Base-by-base conservation (phyloP, 1,140 invertebrate genomes). In the Andricus grossulariae region DNA sequence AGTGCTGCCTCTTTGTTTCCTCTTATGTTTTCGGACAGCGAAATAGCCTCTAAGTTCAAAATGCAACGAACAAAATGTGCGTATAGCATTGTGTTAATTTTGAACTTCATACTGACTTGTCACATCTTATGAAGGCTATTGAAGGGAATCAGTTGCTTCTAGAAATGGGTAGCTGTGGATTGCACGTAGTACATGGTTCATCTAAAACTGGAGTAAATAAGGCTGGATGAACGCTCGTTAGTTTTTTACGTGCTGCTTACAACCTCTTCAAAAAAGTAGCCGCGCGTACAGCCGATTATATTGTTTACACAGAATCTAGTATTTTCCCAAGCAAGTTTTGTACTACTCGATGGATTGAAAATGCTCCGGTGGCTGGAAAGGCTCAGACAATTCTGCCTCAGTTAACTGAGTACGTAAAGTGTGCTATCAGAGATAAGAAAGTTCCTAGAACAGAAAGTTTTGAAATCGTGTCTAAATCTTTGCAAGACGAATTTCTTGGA, bases 271-370 rank as follows among this genome's bases (percentile, higher is more conserved):
- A 77, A 72, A 60, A 5, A 5, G 25, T 32, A 32, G 3, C 25
- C 25, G 5, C 25, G 25, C 25, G 25, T 32, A 32, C 3, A 71
- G 80, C 54, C 18, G 25, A 81, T 7, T 83, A 80, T 50, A 76
- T 21, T 2, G 57, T 70, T 55, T 76, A 54, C 75, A 76, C 80
- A 7, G 71, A 73, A 60, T 82, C 75, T n/a, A 21, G 21, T 12
- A 16, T 78, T 57, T 83, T 85, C 55, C 82, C 84, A n/a, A 39
- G 73, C 13, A 80, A 84, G 50, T 86, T 84, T 78, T 86, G 82
- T 71, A 50, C 74, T 16, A 72, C 82, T 7, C 73, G 82, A 66
- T 86, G 85, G 85, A 49, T 84, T n/a, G 80, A 83, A 75, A 85
- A 85, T 60, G 66, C 55, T 50, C 54, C 13, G 15, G 85, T 85